Conservation (phyloP, 1,140 invertebrate species). For the Odontomachus brunneus region DNA sequence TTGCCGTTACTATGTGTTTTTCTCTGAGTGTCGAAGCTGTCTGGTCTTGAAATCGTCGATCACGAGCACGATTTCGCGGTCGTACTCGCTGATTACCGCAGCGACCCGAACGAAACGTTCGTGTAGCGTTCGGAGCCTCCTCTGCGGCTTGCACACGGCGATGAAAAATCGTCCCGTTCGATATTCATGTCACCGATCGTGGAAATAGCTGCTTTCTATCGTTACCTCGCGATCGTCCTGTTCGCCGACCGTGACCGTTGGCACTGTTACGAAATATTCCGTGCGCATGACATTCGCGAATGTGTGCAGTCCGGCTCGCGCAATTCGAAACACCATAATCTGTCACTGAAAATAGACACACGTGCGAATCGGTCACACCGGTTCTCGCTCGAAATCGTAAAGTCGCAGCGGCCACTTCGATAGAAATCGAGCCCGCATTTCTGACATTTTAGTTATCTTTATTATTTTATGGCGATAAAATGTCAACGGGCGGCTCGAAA, state of each 20-base stretch:
- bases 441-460: slow-evolving; percentile 17
- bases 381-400: neutral
- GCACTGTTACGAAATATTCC: slow-evolving; percentile 47
- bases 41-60: neutral
- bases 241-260: slow-evolving; percentile 40
- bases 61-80: neutral
- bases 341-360: slow-evolving; percentile 12
- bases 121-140: neutral
- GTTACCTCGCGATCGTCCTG: slow-evolving; percentile 31
- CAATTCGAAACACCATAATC: slow-evolving; percentile 11
- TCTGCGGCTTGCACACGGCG: neutral
- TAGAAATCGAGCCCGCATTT: neutral
- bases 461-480: neutral
- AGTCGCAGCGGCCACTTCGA: slow-evolving; percentile 20
- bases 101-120: neutral
- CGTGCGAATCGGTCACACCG: neutral
- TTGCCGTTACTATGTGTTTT: too few relatives aligned
- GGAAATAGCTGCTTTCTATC: slow-evolving; percentile 48
- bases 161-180: neutral
- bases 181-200: slow-evolving; percentile 24
- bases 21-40: too few relatives aligned
- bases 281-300: neutral
- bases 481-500: neutral
- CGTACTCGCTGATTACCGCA: neutral
- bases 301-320: neutral